These are phyloP conservation scores for Galbula dea DNA, from an alignment of 2,113 vertebrate genomes.

Conservation along the genomic window DNA sequence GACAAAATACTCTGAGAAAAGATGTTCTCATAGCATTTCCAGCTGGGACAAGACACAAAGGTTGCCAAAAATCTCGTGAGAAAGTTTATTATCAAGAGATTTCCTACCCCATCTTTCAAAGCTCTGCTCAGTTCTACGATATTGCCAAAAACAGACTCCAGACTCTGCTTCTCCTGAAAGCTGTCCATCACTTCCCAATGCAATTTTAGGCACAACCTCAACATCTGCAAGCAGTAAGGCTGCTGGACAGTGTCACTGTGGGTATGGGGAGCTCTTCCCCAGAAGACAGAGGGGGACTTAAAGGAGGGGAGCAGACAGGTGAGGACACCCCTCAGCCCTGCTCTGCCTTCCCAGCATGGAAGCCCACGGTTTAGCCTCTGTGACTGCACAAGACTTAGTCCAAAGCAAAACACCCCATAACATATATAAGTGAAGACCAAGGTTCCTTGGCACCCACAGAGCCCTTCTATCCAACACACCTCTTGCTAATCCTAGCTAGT, in stretches of 20 bases:
- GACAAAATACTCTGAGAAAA: background rate
- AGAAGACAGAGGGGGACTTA: accelerated
- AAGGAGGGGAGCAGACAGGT: accelerated
- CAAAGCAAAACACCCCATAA: background rate
- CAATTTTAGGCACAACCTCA: background rate
- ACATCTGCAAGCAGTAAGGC: background rate
- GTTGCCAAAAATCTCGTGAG: conserved; percentile 32
- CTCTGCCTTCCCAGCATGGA: background rate
- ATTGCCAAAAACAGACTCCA: background rate
- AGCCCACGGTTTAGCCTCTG: background rate
- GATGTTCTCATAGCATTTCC: conserved; percentile 24
- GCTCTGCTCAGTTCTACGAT: background rate
- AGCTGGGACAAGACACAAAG: conserved; percentile 14
- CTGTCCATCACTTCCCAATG: background rate
- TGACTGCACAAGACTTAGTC: background rate
- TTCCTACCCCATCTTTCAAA: background rate
- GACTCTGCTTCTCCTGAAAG: background rate
- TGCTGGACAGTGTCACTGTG: background rate
- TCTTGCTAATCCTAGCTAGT: background rate
- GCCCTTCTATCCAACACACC: background rate
- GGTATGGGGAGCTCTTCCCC: background rate
- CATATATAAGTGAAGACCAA: accelerated
- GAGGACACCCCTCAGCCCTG: background rate
- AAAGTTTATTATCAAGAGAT: conserved; percentile 37
- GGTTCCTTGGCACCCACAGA: background rate